Evolutionary conservation across 2,113 vertebrate genomes (phyloP).

Genomic region (Bambusicola thoracicus): DNA sequence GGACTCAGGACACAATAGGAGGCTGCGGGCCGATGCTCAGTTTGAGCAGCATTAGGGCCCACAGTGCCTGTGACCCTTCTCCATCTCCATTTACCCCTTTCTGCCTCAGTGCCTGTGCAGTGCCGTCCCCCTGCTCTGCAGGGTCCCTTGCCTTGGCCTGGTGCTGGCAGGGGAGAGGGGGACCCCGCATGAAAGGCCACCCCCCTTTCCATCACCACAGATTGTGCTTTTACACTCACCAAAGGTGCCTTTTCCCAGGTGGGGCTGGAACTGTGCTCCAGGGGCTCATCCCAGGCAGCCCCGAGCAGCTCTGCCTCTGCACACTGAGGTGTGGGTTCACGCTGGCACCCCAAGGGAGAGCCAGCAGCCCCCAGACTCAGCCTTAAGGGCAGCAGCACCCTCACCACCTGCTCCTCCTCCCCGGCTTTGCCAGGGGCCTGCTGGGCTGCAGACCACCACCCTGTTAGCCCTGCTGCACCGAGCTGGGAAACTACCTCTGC

Average conservation of each 20-base stretch:
- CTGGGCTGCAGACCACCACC: not conserved
- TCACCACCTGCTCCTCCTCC: not conserved
- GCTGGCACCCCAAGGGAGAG: not conserved
- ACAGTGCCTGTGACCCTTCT: not conserved
- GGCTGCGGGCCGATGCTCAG: not conserved
- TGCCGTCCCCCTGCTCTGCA: not conserved
- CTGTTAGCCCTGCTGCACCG: accelerated
- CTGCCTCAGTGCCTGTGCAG: not conserved
- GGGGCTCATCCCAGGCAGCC: accelerated
- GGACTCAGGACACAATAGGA: not conserved
- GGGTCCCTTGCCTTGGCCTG: accelerated
- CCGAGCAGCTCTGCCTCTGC: not conserved
- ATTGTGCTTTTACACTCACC: not conserved
- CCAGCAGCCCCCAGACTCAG: not conserved
- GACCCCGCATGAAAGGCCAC: accelerated
- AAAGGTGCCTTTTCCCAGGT: accelerated
- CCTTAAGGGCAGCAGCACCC: not conserved
- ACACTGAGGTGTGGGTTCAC: accelerated
- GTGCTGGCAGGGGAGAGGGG: not conserved
- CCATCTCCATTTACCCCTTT: not conserved
- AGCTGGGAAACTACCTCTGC: not conserved
- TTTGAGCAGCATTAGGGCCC: not conserved
- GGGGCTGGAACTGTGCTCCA: not conserved
- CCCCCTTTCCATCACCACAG: not conserved
- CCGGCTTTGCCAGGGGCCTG: not conserved